Base-by-base conservation (phyloP, 2,888 invertebrate genomes). In the Urechis unicinctus region DNA sequence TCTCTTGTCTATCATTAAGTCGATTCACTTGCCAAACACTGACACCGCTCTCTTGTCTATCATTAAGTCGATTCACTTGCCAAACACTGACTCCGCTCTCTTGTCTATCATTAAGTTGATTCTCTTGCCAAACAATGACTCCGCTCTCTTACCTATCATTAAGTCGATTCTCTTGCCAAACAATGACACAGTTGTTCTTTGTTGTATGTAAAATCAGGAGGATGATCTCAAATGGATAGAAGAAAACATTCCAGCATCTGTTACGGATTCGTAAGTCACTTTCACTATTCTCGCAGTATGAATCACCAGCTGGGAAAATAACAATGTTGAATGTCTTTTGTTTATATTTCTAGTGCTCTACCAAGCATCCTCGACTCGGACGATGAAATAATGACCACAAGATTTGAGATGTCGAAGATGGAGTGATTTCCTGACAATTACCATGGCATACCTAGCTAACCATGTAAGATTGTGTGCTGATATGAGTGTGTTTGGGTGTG, bases 221-320 rank as follows among this genome's bases (percentile, higher is more conserved):
- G 88, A 88, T 66, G 88, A 89, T 71, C 77, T 89, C 63, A 86
- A 90, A 71, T 95, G 94, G 94, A 88, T 95, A 4, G 94, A 95
- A 74, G 92, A 93, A 66, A 90, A 95, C 77, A 92, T 95, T 65
- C 91, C 91, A 1, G 83, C 88, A 29, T 82, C 86, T 9, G 81
- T 88, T 62, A 84, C 84, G 56, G 88, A 88, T 75, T 84, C 87
- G 81, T 81, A 72, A 78, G 79, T 74, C 21, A 31, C 22, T 42
- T 55, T 4, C 5, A 56, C 57, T 42, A 56, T 47, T 21, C 21
- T 17, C 24, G 24, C 17, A 36, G 25, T 54, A 17, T 21, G 28
- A 41, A 52, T 25, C 43, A 17, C 17, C 2, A 13, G 3, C 44
- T 24, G 25, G 1, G 25, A 24, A 30, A 24, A 21, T 9, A 51